These are phyloP conservation scores for Cyphomyrus plagiostoma DNA, from an alignment of 2,113 vertebrate genomes.

Conservation along the genomic window DNA sequence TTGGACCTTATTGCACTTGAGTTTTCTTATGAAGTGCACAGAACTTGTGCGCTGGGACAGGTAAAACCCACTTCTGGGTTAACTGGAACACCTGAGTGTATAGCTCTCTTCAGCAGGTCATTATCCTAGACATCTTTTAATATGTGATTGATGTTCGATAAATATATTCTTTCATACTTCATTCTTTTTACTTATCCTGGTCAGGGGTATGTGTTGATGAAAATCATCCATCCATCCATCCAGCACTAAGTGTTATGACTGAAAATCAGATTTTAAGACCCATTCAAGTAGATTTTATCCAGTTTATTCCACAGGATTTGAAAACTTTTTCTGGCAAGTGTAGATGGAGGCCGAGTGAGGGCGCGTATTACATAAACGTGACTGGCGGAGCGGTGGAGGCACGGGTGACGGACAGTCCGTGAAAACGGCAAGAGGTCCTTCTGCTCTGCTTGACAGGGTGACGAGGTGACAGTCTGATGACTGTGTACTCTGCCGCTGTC, in stretches of 20 bases:
- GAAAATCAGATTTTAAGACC: neutral
- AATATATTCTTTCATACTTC: neutral
- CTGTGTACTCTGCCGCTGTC: neutral
- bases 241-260: neutral
- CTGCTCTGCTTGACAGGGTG: neutral
- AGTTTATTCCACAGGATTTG: neutral
- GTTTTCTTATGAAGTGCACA: neutral
- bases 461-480: neutral
- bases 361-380: constrained; percentile 55
- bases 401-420: neutral
- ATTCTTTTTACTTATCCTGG: neutral
- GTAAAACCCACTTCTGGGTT: neutral
- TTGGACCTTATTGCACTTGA: neutral
- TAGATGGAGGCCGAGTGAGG: constrained; percentile 50
- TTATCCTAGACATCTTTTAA: neutral
- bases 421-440: neutral
- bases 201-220: neutral
- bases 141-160: neutral
- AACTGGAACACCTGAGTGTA: neutral
- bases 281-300: neutral
- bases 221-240: neutral
- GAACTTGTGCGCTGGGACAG: neutral
- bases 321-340: neutral
- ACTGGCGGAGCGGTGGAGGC: constrained; percentile 33
- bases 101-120: neutral